Conservation (phyloP, 2,113 vertebrate genomes). For the Pelvicachromis taeniatus region DNA sequence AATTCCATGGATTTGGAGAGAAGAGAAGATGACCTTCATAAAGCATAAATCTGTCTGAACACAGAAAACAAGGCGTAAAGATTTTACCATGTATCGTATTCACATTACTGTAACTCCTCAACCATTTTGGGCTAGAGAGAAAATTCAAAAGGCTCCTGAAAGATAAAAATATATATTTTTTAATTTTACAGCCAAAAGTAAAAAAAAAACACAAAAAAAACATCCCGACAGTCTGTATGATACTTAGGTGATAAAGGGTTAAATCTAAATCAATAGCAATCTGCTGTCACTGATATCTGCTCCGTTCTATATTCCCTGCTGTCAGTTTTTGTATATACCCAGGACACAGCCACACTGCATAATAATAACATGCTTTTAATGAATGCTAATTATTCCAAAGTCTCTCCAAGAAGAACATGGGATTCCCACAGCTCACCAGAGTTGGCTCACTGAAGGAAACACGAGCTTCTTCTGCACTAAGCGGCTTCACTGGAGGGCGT, state of each 20-base stretch:
- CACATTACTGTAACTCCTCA: background rate
- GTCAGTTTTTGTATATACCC: background rate
- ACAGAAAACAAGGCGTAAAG: background rate
- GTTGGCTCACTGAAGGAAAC: background rate
- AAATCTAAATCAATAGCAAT: background rate
- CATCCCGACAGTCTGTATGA: background rate
- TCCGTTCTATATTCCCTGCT: background rate
- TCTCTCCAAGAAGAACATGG: background rate
- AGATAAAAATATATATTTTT: rapidly evolving
- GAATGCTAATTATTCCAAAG: background rate
- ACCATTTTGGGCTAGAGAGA: background rate
- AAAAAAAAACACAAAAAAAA: background rate
- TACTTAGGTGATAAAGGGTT: background rate
- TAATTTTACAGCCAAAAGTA: background rate
- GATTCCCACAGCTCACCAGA: background rate
- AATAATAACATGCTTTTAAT: background rate
- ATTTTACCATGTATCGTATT: background rate
- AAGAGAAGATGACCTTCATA: background rate
- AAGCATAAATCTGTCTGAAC: background rate
- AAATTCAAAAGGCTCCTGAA: background rate
- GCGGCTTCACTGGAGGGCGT: background rate
- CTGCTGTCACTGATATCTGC: background rate
- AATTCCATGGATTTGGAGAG: background rate
- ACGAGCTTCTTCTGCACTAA: background rate
- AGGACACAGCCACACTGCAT: background rate